Base-by-base conservation (phyloP, 2,888 invertebrate genomes). In the Cyclophora punctaria region DNA sequence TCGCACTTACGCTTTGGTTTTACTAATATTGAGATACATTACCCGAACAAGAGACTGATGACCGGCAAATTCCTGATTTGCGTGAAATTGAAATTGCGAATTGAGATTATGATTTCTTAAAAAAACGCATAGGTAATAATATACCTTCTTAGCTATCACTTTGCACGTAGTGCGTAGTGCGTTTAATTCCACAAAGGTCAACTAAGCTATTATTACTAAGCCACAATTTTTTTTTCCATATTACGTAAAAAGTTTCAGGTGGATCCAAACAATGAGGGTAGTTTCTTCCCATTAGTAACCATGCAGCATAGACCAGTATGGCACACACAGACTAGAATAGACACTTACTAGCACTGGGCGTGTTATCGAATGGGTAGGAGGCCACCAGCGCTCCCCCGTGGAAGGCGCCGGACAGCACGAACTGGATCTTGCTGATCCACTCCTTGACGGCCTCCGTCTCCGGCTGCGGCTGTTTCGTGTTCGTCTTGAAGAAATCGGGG, bases 311-410 rank as follows among this genome's bases (percentile, higher is more conserved):
- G 20, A 20, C 20, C 20, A 20, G 20, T 20, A 20, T 20, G 20
- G 20, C 20, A 20, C 20, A 20, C 20, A 20, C 20, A 20, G 20
- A 42, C 46, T 42, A 46, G 6, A 44, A 52, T 47, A 49, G 45
- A 64, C 53, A 71, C 71, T 94, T 93, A 97, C 97, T 95, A 83
- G 96, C 94, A 89, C 94, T 96, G 33, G 96, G 96, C 3, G 96
- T 97, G 80, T 97, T 98, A 80, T 99, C 98, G 79, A 95, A 99
- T 0, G 99, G 98, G 81, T 98, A 99, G 69, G 97, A 98, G 45
- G 97, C 98, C 7, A 99, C 98, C 55, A 98, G 88, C 1, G 97
- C 96, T 45, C 98, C 98, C 0, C 98, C 98, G 77, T 98, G 98
- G 49, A 98, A 89, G 62, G 97, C 97, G 45, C 97, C 98, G 1